phyloP scores from a whole-genome alignment of 2,113 vertebrate genomes.

The Petaurus breviceps region DNA sequence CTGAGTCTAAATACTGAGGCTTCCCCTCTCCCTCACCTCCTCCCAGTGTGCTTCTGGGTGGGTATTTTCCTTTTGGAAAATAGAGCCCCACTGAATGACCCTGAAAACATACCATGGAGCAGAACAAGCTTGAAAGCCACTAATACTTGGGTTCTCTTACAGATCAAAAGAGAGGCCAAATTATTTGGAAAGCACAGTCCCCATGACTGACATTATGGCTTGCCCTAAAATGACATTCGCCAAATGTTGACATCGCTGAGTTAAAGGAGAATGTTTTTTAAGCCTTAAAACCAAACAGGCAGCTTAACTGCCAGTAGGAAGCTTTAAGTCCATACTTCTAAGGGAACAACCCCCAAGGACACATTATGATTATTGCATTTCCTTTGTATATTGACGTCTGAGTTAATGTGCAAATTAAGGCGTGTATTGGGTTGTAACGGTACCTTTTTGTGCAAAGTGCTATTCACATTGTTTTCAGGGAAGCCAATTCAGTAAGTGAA shows the following conservation, averaged over 20 bases:
- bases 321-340: neutral
- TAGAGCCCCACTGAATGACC: neutral
- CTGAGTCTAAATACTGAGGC: neutral
- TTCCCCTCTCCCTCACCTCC: neutral
- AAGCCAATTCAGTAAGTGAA: conserved; percentile 28
- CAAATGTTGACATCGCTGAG: neutral
- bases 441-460: conserved; percentile 36
- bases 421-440: conserved; percentile 20
- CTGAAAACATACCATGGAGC: neutral
- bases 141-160: neutral
- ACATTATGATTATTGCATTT: conserved; percentile 21
- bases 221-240: neutral
- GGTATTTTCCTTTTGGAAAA: neutral
- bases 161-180: neutral
- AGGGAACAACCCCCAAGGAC: neutral
- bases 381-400: conserved; percentile 12
- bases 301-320: neutral
- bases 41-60: neutral
- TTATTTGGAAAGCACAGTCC: neutral
- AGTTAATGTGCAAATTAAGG: conserved; percentile 41
- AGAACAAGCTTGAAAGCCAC: neutral
- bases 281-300: neutral
- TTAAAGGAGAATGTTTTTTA: neutral
- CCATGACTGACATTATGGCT: neutral
- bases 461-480: conserved; percentile 12